Percentiles rank a stretch among this genome's conserved stretches.
These are phyloP conservation scores for Desmodus rotundus DNA, from an alignment of 2,113 vertebrate genomes.

Conservation along the genomic window DNA sequence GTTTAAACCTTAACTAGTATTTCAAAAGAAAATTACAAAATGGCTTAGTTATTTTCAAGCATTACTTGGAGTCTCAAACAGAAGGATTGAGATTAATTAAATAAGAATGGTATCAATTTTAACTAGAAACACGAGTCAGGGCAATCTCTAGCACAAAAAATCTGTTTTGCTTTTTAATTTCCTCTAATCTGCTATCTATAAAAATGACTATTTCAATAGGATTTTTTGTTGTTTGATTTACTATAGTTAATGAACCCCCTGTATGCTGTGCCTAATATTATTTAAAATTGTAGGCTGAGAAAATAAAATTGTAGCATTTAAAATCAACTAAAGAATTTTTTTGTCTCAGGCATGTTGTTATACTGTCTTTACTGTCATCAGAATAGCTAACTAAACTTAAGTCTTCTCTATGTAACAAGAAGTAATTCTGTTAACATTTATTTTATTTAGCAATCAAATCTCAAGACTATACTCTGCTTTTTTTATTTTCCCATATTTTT, in stretches of 20 bases:
- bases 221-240: neutral
- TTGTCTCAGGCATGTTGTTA: neutral
- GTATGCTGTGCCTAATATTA: neutral
- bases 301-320: neutral
- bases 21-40: neutral
- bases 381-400: neutral
- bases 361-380: neutral
- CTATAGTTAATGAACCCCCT: neutral
- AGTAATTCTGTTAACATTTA: neutral
- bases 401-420: neutral
- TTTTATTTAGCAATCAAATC: neutral
- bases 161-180: neutral
- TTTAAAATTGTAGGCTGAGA: neutral
- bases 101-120: neutral
- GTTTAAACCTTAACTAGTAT: neutral
- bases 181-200: neutral
- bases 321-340: neutral
- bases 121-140: neutral
- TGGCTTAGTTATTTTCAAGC: neutral
- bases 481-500: neutral
- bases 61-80: neutral
- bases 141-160: neutral
- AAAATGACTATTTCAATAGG: neutral
- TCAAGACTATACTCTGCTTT: neutral
- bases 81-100: neutral